phyloP scores from a whole-genome alignment of 2,888 invertebrate genomes.

The Escarpia spicata region DNA sequence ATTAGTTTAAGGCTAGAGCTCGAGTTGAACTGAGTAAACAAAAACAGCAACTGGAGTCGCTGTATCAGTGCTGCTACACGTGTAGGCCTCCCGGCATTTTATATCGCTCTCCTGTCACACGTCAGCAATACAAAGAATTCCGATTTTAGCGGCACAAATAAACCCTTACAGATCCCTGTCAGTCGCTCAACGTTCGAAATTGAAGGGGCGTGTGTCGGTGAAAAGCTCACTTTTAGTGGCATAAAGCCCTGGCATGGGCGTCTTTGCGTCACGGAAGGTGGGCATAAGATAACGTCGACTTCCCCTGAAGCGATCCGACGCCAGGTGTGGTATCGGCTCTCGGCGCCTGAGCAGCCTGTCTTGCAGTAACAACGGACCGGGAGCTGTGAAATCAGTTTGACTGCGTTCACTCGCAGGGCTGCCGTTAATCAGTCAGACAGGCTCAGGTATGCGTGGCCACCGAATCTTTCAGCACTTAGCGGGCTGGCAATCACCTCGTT shows the following conservation, averaged over 20 bases:
- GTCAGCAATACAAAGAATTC: not conserved
- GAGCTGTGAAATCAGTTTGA: not conserved
- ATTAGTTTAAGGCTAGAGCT: not conserved
- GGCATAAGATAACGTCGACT: not conserved
- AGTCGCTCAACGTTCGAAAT: not conserved
- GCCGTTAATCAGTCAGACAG: not conserved
- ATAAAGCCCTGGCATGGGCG: not conserved
- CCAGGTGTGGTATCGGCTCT: not conserved
- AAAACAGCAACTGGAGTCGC: not conserved
- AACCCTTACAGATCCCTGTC: constrained; percentile 7
- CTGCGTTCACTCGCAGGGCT: not conserved
- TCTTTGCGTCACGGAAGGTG: not conserved
- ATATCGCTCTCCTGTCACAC: not conserved
- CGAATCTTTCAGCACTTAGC: not conserved
- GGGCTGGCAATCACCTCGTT: not conserved
- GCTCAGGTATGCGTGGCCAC: not conserved
- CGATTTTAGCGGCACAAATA: not conserved
- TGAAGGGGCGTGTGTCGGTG: not conserved
- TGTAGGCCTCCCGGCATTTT: not conserved
- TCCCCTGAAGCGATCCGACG: not conserved
- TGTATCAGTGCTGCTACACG: not conserved
- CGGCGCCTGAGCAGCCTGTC: not conserved
- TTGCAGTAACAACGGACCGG: not conserved
- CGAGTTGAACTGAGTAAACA: not conserved
- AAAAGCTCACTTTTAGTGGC: not conserved